Evolutionary conservation across 53 echinoderm and acorn worm genomes (phyloP), one percentile per base, ranked within the genome.

Genomic region (Mesocentrotus franciscanus): DNA sequence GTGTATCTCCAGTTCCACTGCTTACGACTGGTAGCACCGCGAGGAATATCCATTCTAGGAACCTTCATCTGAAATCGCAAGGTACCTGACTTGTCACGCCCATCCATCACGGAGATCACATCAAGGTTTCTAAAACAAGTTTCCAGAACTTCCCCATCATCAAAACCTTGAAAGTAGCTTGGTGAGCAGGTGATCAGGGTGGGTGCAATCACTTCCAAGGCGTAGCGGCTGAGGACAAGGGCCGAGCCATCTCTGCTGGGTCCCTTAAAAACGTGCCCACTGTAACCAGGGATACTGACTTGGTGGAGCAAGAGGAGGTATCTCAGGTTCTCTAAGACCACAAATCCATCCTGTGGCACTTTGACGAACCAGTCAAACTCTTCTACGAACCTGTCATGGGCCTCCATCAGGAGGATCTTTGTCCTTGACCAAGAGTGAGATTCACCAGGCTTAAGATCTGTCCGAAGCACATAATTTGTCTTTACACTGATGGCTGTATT

Each of bases 361-460:
- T 97, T 97, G 90, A 98, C 95, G 57, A 98, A 97, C 96, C 97
- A 97, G 59, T 97, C 97, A 83, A 94, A 97, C 17, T 96, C 95
- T 16, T 92, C 55, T 27, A 92, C 58, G 29, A 93, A 96, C 83
- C 95, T 90, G n/a, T 95, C 95, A 60, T 97, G 76, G 0, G 95
- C 96, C 58, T 96, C 92, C 17, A 85, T 72, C 1, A 98, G 91
- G 12, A 96, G 92, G 6, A 92, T 57, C 60, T 95, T 97, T 58
- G 93, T 89, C 33, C 97, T 85, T 1, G 71, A 34, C 98, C 98
- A 98, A 17, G 78, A 13, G 60, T 95, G 18, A 2, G 83, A n/a
- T 17, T 92, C 29, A 2, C 96, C 96, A 24, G 92, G 93, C 17
- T 96, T 83, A 57, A 98, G 56, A 49, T 95, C 94, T 39, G 96